Base-by-base conservation (phyloP, 2,888 invertebrate species). In the Limnephilus rhombicus region DNA sequence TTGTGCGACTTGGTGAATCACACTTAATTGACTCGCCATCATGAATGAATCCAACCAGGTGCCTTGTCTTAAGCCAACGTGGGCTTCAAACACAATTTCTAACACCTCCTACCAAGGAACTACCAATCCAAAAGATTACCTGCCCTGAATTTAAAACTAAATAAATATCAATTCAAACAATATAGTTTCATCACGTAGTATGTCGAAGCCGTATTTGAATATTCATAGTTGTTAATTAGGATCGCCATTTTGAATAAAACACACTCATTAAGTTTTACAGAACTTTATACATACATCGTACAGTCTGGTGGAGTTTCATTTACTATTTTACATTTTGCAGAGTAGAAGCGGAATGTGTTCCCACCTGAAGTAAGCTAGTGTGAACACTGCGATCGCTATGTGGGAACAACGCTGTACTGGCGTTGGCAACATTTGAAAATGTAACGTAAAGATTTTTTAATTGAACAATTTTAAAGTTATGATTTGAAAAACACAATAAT, bases 151-250 rank as follows among this genome's bases (percentile, higher is more conserved):
- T 68, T 24, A 68, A 68, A 68, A 68, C 24, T 24, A 68, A 68
- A 68, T 68, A 68, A 68, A 24, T 68, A 68, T 68, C 68, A n/a
- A 68, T 68, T 68, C n/a, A 68, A n/a, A 68, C n/a, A n/a, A 68
- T 68, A 24, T 68, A 68, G 24, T 68, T 68, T n/a, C 68, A 24
- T 68, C 68, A 83, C 83, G 83, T 31, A 37, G 83, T 83, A 83
- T 34, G 31, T 83, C 37, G 24, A 18, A 83, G 37, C 37, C 34
- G 7, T 83, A 83, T 83, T 34, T 34, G 83, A 83, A 83, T 83
- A 83, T 86, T 86, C 86, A 86, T 86, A 45, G 45, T 37, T 86
- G 45, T 45, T 68, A 68, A 86, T 86, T 86, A 86, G 86, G n/a
- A 7, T 9, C n/a, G 37, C 45, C 86, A 86, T 41, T 86, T 86